Base-by-base conservation (phyloP, 2,113 vertebrate genomes). In the Pterocles burchelli region DNA sequence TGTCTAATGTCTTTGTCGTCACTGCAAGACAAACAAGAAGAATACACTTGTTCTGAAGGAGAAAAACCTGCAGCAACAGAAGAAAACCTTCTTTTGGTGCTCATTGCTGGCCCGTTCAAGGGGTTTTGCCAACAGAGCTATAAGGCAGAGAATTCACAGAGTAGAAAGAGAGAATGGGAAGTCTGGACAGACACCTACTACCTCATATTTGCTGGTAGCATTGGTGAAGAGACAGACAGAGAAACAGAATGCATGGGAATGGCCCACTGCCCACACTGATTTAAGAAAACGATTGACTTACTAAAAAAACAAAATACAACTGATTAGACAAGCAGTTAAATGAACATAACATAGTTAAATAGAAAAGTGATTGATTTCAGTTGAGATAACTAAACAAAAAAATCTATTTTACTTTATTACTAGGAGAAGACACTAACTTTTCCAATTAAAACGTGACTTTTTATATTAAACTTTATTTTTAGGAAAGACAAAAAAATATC, bases 61-160 rank as follows among this genome's bases (percentile, higher is more conserved):
- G 13, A 72, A 82, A 72, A 88, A 29, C 17, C 3, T 38, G 11
- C 13, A 52, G 17, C 46, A 62, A 80, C 2, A 84, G 34, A 91
- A 59, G 26, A 68, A 82, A 85, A n/a, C 2, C 7, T 10, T 10
- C 26, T 28, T 57, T 13, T 84, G 31, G 38, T 49, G 45, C n/a
- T 58, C 46, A 36, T 0, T 59, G 38, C n/a, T 46, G 58, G 62
- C 25, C 22, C 19, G 34, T 15, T 7, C 4, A 2, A 45, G 7
- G 12, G 61, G 31, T 41, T 82, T 45, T 83, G 59, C 41, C 54
- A 61, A 52, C 6, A 25, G 4, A 70, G 22, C 21, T 49, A 14
- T 4, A 78, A 46, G 18, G 19, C 41, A 83, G 58, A 57, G 24
- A 33, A 25, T 54, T 17, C 38, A 5, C 2, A 76, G 20, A 76